phyloP scores from a whole-genome alignment of 2,888 invertebrate species.

The Parnassius smintheus region DNA sequence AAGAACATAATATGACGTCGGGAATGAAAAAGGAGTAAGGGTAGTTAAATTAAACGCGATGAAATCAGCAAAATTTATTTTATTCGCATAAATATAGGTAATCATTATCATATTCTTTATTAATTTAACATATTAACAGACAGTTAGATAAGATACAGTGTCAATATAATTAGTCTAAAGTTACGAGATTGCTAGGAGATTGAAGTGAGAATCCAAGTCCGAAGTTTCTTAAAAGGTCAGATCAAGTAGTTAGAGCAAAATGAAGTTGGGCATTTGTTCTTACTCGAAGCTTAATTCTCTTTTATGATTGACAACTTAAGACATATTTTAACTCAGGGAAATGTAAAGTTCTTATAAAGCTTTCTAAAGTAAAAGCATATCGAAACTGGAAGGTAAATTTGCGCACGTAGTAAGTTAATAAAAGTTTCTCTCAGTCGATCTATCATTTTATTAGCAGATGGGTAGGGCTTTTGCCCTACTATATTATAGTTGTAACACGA shows the following conservation, averaged over 20 bases:
- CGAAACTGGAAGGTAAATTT: conserved; percentile 34
- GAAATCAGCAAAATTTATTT: no score
- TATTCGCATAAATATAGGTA: no score
- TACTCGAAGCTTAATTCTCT: conserved; percentile 20
- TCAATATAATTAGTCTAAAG: no score
- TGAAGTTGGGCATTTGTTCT: conserved; percentile 7
- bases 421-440: conserved; percentile 30
- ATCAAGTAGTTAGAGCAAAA: conserved; percentile 10
- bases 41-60: no score
- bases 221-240: neutral
- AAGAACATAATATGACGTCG: no score
- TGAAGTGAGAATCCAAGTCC: neutral
- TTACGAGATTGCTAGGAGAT: no score
- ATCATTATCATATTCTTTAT: no score
- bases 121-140: no score
- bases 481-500: no score
- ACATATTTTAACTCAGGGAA: conserved; percentile 24
- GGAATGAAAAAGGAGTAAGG: no score
- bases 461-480: neutral
- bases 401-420: conserved; percentile 36
- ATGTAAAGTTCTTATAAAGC: conserved; percentile 27
- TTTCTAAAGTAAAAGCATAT: conserved; percentile 33
- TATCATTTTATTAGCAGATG: conserved; percentile 30
- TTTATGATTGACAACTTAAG: conserved; percentile 25
- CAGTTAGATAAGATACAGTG: no score